Conservation (phyloP, 2,888 invertebrate genomes). For the Xiphydria camelus region DNA sequence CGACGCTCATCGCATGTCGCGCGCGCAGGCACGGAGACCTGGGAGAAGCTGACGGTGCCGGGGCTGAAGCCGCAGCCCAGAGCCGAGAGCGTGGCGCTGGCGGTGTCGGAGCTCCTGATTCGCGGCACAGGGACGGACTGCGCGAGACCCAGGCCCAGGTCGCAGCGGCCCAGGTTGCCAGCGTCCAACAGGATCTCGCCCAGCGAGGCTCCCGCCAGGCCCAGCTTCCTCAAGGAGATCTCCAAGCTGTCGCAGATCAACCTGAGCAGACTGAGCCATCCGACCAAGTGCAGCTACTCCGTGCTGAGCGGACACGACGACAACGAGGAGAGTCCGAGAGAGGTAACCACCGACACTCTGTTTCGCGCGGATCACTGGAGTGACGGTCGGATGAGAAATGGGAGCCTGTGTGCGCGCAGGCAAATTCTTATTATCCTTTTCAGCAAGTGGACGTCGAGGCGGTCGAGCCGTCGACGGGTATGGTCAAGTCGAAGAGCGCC, state of each 20-base stretch:
- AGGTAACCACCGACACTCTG: too few relatives aligned
- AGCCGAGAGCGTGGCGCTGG: conserved; percentile 70
- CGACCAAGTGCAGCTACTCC: conserved; percentile 71
- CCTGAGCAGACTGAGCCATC: conserved; percentile 66
- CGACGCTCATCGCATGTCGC: too few relatives aligned
- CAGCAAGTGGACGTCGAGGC: conserved; percentile 55
- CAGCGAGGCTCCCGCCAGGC: conserved; percentile 54
- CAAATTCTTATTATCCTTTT: conserved; percentile 56
- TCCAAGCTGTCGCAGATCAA: conserved; percentile 74
- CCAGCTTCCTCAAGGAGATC: conserved; percentile 68
- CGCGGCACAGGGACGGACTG: conserved; percentile 49
- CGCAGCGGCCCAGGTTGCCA: conserved; percentile 48
- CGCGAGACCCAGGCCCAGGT: conserved; percentile 37
- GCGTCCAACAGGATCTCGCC: conserved; percentile 57
- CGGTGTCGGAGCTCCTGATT: conserved; percentile 64
- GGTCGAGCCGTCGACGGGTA: conserved; percentile 51
- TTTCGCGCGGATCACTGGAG: too few relatives aligned
- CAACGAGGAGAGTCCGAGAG: conserved; percentile 66
- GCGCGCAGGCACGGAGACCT: conserved; percentile 71
- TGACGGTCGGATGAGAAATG: too few relatives aligned
- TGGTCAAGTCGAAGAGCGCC: conserved; percentile 59
- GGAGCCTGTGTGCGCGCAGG: conserved; percentile 41
- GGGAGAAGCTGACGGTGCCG: conserved; percentile 71
- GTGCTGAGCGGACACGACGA: conserved; percentile 68
- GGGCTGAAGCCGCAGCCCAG: conserved; percentile 70